Evolutionary conservation across 2,113 vertebrate species (phyloP), one percentile per base, ranked within the genome.

Genomic region (Cyphomyrus discorhynchus): DNA sequence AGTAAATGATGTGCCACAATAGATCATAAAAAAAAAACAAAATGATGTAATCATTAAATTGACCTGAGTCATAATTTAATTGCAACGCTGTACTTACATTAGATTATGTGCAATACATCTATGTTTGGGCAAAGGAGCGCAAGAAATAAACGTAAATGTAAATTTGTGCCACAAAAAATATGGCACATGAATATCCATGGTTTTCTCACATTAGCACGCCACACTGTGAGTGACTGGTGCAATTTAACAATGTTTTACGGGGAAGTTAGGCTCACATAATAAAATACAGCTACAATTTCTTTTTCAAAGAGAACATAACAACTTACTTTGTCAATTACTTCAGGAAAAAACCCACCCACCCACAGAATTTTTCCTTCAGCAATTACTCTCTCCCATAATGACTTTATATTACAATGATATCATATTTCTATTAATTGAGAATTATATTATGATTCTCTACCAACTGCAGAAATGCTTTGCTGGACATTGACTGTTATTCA

Each of bases 1-100:
- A 35, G 53, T 87, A 87, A 56, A 87, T 53, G 3, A 53, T 31
- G 35, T 92, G 92, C 93, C 94, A 92, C 90, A 31, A 31, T 8
- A 31, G 24, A 87, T 21, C 85, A 53, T 52, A 53, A 56, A 53
- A 31, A 31, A 66, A 66, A 35, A 53, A 56, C 50, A 10, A 53
- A 87, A 56, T 87, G 31, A 94, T 93, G 93, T 93, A 94, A 95
- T 95, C 94, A 94, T 95, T 93, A 95, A 95, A 95, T 96, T 96
- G 94, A 95, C 94, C 95, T 92, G 90, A 93, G 94, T 94, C 95
- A 95, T 96, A 94, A 95, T 95, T 95, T 95, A 89, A 89, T 47
- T 42, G 58, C 62, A 52, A 39, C n/a, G 74, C 83, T 35, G 13
- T 66, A 88, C 27, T 87, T 87, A 42, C 50, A 87, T 46, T 80